Conservation (phyloP, 2,797 vertebrate species). For the Typhlichthys subterraneus region DNA sequence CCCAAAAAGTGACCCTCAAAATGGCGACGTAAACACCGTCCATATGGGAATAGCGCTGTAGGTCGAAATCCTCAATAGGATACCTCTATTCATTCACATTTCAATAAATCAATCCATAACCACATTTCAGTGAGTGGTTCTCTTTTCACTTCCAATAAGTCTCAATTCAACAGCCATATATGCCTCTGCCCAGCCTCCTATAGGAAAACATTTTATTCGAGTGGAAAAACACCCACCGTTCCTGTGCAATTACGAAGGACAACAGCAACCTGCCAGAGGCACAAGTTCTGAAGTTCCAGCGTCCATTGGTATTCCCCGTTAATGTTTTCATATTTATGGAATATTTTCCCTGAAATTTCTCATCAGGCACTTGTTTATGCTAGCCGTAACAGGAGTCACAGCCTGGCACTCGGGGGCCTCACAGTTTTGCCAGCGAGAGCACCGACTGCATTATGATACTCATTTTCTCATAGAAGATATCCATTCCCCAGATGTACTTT, state of each 20-base stretch:
- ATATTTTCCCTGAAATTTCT: slow-evolving; percentile 63
- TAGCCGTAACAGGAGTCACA: slow-evolving; percentile 48
- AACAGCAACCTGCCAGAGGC: slow-evolving; percentile 27
- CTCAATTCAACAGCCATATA: slow-evolving; percentile 14
- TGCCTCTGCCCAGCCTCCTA: slow-evolving; percentile 20
- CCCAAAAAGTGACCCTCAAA: no score
- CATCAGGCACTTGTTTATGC: slow-evolving; percentile 59
- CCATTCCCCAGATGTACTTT: slow-evolving; percentile 56
- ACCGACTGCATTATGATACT: slow-evolving; percentile 39
- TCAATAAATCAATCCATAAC: slow-evolving; percentile 56
- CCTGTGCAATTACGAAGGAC: slow-evolving; percentile 33
- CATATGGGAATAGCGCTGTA: no score
- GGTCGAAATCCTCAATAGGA: slow-evolving; percentile 3
- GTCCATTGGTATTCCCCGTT: slow-evolving; percentile 39
- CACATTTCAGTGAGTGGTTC: slow-evolving; percentile 8
- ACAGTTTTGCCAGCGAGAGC: slow-evolving; percentile 35
- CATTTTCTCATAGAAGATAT: slow-evolving; percentile 44
- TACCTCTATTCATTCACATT: slow-evolving; percentile 46
- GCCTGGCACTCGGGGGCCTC: slow-evolving; percentile 34
- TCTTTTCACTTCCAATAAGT: slow-evolving; percentile 36
- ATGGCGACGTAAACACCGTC: no score
- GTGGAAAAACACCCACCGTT: slow-evolving; percentile 31
- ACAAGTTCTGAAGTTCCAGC: slow-evolving; percentile 26
- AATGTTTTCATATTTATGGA: slow-evolving; percentile 59
- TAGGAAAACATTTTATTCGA: slow-evolving; percentile 45